Conservation (phyloP, 2,797 vertebrate genomes). For the Thripadectes ignobilis region DNA sequence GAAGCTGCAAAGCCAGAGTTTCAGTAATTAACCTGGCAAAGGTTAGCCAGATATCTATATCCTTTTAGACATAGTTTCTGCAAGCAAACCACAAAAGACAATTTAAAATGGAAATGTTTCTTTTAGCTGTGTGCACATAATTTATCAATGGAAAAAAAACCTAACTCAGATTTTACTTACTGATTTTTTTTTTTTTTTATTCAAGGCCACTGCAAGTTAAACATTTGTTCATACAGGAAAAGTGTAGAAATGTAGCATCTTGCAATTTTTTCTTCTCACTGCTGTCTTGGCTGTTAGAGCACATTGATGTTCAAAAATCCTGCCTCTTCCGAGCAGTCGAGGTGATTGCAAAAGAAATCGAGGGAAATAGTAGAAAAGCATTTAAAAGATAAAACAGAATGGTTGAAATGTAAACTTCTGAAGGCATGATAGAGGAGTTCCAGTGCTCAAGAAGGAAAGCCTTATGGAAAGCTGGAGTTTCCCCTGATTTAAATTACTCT, state of each 20-base stretch:
- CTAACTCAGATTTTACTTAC: rapidly evolving
- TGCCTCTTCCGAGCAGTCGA: not conserved
- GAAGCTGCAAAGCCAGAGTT: not conserved
- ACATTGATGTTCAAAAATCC: not conserved
- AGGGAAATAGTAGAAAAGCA: not conserved
- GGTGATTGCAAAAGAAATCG: not conserved
- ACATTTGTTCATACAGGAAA: not conserved
- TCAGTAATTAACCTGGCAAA: not conserved
- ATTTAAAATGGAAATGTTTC: not conserved
- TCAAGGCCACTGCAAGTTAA: not conserved
- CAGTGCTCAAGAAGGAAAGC: not conserved
- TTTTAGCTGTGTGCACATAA: not conserved
- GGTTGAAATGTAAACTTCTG: not conserved
- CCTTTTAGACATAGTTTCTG: not conserved
- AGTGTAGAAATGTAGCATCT: not conserved
- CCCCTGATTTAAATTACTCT: not conserved
- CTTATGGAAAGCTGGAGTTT: not conserved
- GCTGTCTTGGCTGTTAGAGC: not conserved
- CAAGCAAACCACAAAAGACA: not conserved
- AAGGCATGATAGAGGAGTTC: not conserved
- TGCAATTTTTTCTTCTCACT: not conserved
- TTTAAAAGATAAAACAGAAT: not conserved
- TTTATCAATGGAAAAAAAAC: not conserved
- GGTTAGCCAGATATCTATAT: not conserved
- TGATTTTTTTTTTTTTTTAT: not conserved